These are phyloP conservation scores for Aphelenchoides besseyi DNA, from an alignment of 1,140 invertebrate genomes.

Conservation along the genomic window DNA sequence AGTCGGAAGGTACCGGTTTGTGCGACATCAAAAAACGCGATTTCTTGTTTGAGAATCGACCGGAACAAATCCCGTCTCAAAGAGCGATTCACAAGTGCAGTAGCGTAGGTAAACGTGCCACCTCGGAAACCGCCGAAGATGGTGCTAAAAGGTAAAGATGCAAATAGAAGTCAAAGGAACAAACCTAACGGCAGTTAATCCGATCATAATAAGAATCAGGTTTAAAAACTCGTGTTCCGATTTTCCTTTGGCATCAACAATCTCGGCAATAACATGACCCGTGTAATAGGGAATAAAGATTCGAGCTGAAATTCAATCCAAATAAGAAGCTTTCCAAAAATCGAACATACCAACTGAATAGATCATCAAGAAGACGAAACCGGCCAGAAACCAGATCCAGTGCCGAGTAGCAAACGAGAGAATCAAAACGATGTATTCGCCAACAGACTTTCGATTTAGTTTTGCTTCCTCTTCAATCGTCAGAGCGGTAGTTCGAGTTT, in stretches of 20 bases:
- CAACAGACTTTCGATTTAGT: background rate
- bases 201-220: slow-evolving; percentile 14
- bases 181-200: slow-evolving; percentile 8
- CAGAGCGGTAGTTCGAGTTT: background rate
- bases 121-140: slow-evolving; percentile 43
- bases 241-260: slow-evolving; percentile 26
- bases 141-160: slow-evolving; percentile 20
- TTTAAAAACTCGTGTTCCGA: slow-evolving; percentile 6
- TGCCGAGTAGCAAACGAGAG: slow-evolving; percentile 18
- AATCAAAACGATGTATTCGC: slow-evolving; percentile 11
- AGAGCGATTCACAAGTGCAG: slow-evolving; percentile 38
- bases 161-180: background rate
- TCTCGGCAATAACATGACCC: slow-evolving; percentile 53
- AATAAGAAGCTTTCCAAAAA: background rate
- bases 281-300: slow-evolving; percentile 55
- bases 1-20: slow-evolving; percentile 31
- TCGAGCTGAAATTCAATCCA: slow-evolving; percentile 30
- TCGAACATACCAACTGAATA: slow-evolving; percentile 28
- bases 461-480: slow-evolving; percentile 9
- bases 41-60: slow-evolving; percentile 38
- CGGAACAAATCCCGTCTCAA: slow-evolving; percentile 35
- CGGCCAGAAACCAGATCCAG: slow-evolving; percentile 16
- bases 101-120: slow-evolving; percentile 47
- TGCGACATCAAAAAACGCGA: slow-evolving; percentile 45
- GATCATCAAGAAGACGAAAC: slow-evolving; percentile 30